These are phyloP conservation scores for Drosophila varians DNA, from an alignment of 1,140 invertebrate species.

Conservation along the genomic window DNA sequence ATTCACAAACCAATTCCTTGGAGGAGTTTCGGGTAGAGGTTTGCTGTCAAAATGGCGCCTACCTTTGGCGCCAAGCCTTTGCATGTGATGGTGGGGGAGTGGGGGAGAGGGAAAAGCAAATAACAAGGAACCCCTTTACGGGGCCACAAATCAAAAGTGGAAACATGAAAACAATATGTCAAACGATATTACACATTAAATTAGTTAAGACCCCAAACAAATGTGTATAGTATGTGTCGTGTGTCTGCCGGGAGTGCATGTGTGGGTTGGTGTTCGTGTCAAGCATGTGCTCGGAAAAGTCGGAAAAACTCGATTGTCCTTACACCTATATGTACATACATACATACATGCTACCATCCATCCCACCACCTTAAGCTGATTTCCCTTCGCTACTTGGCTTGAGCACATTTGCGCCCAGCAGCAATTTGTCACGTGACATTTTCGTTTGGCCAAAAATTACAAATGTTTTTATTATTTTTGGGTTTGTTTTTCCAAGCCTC, in stretches of 20 bases:
- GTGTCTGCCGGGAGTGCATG: constrained; percentile 22
- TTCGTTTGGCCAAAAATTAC: constrained; percentile 51
- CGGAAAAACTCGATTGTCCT: constrained; percentile 39
- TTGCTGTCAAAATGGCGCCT: constrained; percentile 39
- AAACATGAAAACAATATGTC: constrained; percentile 79
- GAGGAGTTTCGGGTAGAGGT: background rate
- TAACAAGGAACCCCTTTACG: constrained; percentile 21
- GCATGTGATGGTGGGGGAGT: constrained; percentile 6
- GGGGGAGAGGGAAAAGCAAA: background rate
- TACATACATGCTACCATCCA: background rate
- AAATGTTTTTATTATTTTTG: constrained; percentile 50
- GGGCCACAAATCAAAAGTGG: constrained; percentile 50
- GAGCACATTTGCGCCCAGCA: constrained; percentile 52
- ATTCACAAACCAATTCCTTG: background rate
- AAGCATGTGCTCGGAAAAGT: constrained; percentile 30
- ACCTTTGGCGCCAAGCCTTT: constrained; percentile 12
- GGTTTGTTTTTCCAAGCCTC: constrained; percentile 19
- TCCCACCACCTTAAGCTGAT: constrained; percentile 6
- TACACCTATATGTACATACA: too few species aligned
- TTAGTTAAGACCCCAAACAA: constrained; percentile 67
- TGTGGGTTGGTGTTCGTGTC: constrained; percentile 44
- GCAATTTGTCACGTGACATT: constrained; percentile 76
- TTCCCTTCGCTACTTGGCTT: constrained; percentile 31
- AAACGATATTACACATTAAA: constrained; percentile 80
- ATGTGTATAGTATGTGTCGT: constrained; percentile 61